Conservation (phyloP, 1,140 invertebrate species). For the Drosophila santomea region DNA sequence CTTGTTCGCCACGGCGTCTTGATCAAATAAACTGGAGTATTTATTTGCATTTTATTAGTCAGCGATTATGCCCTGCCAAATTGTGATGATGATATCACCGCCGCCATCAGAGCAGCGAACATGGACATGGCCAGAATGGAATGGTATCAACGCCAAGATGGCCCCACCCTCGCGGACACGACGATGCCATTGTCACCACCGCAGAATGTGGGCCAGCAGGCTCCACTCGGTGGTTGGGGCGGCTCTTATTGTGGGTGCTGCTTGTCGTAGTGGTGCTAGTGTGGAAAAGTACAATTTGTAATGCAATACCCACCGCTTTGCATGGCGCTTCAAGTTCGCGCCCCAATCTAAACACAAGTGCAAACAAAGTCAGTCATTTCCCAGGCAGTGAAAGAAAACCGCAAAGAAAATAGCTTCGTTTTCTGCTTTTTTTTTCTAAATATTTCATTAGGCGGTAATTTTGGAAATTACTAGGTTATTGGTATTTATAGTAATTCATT, state of each 20-base stretch:
- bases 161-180: slow-evolving; percentile 31
- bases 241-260: not conserved
- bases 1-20: slow-evolving; percentile 16
- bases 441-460: not conserved
- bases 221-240: slow-evolving; percentile 16
- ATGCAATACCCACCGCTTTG: slow-evolving; percentile 75
- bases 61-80: slow-evolving; percentile 75
- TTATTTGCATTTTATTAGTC: slow-evolving; percentile 79
- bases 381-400: slow-evolving; percentile 22
- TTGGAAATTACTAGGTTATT: no score
- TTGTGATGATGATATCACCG: slow-evolving; percentile 78
- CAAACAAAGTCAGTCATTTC: slow-evolving; percentile 49
- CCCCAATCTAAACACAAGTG: slow-evolving; percentile 50
- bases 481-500: no score
- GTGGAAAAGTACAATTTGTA: slow-evolving; percentile 78
- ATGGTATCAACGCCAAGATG: slow-evolving; percentile 33
- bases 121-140: slow-evolving; percentile 30
- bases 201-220: slow-evolving; percentile 42
- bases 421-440: not conserved
- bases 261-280: slow-evolving; percentile 19
- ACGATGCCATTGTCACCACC: slow-evolving; percentile 49
- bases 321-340: slow-evolving; percentile 55
- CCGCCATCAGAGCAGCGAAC: slow-evolving; percentile 13
- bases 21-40: slow-evolving; percentile 55
- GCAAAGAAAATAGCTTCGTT: not conserved